Evolutionary conservation across 2,113 vertebrate species (phyloP), one percentile per base, ranked within the genome.

Genomic region (Malaclemys terrapin): DNA sequence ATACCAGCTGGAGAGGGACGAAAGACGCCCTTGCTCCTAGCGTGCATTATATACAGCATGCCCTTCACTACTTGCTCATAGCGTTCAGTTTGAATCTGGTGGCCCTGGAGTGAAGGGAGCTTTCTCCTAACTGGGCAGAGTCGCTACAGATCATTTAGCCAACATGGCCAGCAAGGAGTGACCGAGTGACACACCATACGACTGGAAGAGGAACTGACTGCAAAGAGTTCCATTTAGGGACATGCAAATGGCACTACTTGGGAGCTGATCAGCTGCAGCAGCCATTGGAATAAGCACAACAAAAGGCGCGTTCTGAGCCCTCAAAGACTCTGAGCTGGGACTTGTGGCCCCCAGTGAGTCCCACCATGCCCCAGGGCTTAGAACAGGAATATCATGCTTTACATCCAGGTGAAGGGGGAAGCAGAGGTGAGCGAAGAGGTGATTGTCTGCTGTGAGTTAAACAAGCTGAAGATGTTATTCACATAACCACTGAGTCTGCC

Each of bases 291-390:
- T 8, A 84, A 80, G 7, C 12, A 24, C 20, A 45, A 79, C 29
- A 69, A 69, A n/a, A n/a, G 62, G 17, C 17, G 8, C 29, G 0
- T 14, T 86, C 81, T 88, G 83, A 91, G 78, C 27, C 17, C 42
- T 49, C 27, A 84, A 27, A 91, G 42, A 13, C 14, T 76, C 25
- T 82, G 85, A 90, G n/a, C 83, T 91, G 72, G 85, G 96, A 91
- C 79, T 19, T 38, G 17, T 69, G 10, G 75, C 89, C 80, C 80
- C 7, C 91, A 31, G 76, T 14, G 42, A 25, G 52, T 25, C 27
- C 85, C 9, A 75, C 31, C 53, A 19, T 31, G 42, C 20, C 92
- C 19, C 54, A 88, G 89, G 57, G 16, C 10, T 82, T 81, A 80
- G n/a, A 3, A 82, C n/a, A 82, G 16, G 62, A n/a, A n/a, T n/a